phyloP scores from a whole-genome alignment of 2,113 vertebrate genomes.

The Callopanchax toddi region DNA sequence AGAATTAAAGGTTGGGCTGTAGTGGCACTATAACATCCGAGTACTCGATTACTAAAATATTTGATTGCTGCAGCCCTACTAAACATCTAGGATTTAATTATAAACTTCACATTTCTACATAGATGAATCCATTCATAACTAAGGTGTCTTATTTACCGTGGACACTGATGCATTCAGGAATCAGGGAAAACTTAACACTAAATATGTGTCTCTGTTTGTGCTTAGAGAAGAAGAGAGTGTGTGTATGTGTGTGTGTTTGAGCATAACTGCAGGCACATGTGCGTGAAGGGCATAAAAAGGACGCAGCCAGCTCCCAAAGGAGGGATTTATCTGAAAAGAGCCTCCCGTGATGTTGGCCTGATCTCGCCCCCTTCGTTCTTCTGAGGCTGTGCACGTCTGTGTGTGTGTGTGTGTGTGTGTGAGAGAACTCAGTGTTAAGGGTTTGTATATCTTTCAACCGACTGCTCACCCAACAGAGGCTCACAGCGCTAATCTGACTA shows the following conservation, averaged over 20 bases:
- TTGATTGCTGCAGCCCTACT: too few species aligned
- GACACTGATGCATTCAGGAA: too few species aligned
- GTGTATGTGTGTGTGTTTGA: slow-evolving; percentile 3
- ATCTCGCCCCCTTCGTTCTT: slow-evolving; percentile 50
- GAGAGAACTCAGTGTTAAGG: neutral
- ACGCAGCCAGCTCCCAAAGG: slow-evolving; percentile 51
- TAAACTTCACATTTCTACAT: too few species aligned
- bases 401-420: neutral
- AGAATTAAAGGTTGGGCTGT: too few species aligned
- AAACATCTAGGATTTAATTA: too few species aligned
- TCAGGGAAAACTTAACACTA: neutral
- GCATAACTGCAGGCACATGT: slow-evolving; percentile 37
- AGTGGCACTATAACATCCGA: too few species aligned
- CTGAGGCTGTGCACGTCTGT: slow-evolving; percentile 25
- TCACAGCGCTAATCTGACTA: slow-evolving; percentile 51
- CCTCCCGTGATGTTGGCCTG: slow-evolving; percentile 66
- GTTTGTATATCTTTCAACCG: slow-evolving; percentile 50
- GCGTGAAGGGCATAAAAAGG: slow-evolving; percentile 53
- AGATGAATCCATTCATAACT: too few species aligned
- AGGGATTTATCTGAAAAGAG: slow-evolving; percentile 54
- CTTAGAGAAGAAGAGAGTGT: slow-evolving; percentile 10
- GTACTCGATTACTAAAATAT: too few species aligned
- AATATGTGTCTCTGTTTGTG: slow-evolving; percentile 22
- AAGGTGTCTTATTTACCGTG: too few species aligned
- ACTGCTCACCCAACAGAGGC: slow-evolving; percentile 35